phyloP scores from a whole-genome alignment of 2,797 vertebrate genomes.

The Orestias chungarensis region DNA sequence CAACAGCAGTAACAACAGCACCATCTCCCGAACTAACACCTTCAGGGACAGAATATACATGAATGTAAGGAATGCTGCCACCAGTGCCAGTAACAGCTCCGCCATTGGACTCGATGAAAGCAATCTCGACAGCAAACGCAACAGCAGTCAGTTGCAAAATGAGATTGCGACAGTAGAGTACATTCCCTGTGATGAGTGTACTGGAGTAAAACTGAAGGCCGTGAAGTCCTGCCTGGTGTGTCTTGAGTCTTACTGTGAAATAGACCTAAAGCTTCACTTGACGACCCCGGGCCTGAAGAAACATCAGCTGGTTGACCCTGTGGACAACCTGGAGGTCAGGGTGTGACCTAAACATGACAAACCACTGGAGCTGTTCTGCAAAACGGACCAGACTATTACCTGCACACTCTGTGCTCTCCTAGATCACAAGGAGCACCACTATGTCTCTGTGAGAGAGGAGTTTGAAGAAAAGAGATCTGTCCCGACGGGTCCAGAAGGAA shows the following conservation, averaged over 20 bases:
- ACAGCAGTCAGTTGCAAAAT: not conserved
- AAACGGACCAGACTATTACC: not conserved
- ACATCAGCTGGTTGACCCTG: conserved; percentile 1
- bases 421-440: not conserved
- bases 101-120: not conserved
- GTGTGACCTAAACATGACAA: not conserved
- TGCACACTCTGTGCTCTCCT: not conserved
- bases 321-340: conserved; percentile 12
- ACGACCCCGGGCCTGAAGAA: not conserved
- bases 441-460: not conserved
- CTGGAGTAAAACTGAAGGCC: not conserved
- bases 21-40: not conserved
- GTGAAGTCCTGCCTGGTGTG: conserved; percentile 9
- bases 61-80: not conserved
- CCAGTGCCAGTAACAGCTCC: not conserved
- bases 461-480: not conserved
- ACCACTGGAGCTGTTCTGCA: not conserved
- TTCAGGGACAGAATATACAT: not conserved
- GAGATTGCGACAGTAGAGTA: not conserved
- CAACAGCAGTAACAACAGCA: not conserved
- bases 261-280: conserved; percentile 4
- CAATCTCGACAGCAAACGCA: not conserved
- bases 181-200: not conserved
- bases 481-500: not conserved
- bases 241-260: conserved; percentile 9